Base-by-base conservation (phyloP, 1,140 invertebrate genomes). In the Gonatopus flavifemur region DNA sequence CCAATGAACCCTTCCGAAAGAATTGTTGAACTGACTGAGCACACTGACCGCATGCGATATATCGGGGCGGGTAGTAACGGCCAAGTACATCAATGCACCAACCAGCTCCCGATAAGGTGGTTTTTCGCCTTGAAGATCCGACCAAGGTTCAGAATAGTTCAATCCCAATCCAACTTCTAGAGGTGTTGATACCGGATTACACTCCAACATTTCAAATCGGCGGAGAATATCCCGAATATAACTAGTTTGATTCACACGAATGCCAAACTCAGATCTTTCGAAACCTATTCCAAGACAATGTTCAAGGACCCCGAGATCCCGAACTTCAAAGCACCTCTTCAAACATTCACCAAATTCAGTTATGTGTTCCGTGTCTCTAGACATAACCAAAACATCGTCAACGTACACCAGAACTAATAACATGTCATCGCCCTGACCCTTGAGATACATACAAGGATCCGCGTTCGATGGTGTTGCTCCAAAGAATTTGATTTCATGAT, bases 51-150 rank as follows among this genome's bases (percentile, higher is more conserved):
- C 49, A 58, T 32, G 39, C 46, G 42, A 56, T 19, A 69, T 37
- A 37, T 69, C 64, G 5, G 62, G 63, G 44, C 65, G 51, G 7
- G 65, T 64, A 6, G 53, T 55, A 19, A 57, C 20, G 30, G 48
- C 55, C 12, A 56, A 49, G 59, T 70, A 72, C 59, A 66, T 64
- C 5, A 74, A 25, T 15, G 55, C 49, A 32, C 60, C 59, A 37
- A 67, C 54, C 7, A 68, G 35, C 42, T 55, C 19, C 49, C 52
- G 46, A 38, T 55, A 67, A 32, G 36, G 25, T 33, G 20, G 28
- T 22, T 18, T 18, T 36, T 52, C 18, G 24, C 5, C 28, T 21
- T 19, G 13, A 25, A 35, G 1, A n/a, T 25, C 35, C 3, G 16
- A 15, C 16, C 9, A 16, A n/a, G 15, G 21, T 31, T 18, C 12